A percentile compares a stretch with the other conserved stretches of the same genome.
Conservation (phyloP, 2,888 invertebrate genomes). For the Apamea crenata region DNA sequence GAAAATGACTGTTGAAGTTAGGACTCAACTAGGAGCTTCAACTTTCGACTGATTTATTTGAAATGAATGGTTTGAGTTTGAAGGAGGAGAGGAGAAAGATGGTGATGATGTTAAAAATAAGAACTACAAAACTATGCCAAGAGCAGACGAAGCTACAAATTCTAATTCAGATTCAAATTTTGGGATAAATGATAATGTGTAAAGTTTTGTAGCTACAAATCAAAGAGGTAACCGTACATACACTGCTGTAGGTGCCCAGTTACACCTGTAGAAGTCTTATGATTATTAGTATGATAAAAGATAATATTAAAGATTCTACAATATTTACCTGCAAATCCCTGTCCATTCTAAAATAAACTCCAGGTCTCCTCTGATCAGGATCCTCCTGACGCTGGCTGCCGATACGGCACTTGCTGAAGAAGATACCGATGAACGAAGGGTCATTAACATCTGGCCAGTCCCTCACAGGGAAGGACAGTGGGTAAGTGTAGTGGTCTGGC, state of each 20-base stretch:
- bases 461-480: conserved; percentile 95
- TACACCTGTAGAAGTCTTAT: neutral
- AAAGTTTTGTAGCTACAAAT: neutral
- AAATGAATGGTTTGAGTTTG: neutral
- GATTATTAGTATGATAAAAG: neutral
- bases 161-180: neutral
- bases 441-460: conserved; percentile 97
- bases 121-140: neutral
- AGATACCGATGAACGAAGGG: conserved; percentile 98
- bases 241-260: neutral
- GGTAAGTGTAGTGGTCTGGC: conserved; percentile 95
- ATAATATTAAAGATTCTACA: neutral
- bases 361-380: conserved; percentile 93
- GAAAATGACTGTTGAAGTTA: neutral
- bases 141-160: neutral
- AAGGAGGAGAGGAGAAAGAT: too few relatives aligned
- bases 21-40: neutral
- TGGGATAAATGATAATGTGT: neutral
- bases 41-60: neutral
- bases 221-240: neutral
- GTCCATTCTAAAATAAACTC: conserved; percentile 94
- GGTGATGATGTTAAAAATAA: neutral
- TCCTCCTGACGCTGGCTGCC: conserved; percentile 93
- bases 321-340: conserved; percentile 85
- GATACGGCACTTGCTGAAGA: conserved; percentile 96